A percentile compares a stretch with the other conserved stretches of the same genome.
phyloP scores from a whole-genome alignment of 92 coral and sea anemone species.

The Parazoanthus atlanticus region DNA sequence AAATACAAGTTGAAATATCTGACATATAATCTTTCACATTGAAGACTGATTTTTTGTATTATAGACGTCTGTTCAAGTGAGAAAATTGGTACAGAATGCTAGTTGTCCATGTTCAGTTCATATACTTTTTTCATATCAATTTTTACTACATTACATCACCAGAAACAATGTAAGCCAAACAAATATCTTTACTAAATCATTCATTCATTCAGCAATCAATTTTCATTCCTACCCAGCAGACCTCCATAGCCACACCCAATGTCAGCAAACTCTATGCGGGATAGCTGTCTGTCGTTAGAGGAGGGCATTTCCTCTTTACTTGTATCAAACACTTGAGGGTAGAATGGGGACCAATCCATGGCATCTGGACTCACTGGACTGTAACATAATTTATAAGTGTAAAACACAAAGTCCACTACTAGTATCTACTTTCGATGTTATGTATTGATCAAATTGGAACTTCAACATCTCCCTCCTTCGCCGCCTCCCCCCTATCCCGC shows the following conservation, averaged over 20 bases:
- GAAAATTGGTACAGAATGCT: no score
- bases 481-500: no score
- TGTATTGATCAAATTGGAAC: no score
- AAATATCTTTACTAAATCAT: neutral
- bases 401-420: no score
- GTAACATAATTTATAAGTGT: neutral
- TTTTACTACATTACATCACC: neutral
- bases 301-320: conserved; percentile 12
- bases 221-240: conserved; percentile 64
- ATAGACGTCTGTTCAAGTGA: no score
- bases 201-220: neutral
- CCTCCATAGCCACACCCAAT: conserved; percentile 99
- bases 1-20: no score
- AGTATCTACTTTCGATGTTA: no score
- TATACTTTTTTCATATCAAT: no score
- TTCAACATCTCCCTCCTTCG: no score
- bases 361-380: conserved; percentile 89
- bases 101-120: no score
- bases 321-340: conserved; percentile 67
- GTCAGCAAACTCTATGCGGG: conserved; percentile 90
- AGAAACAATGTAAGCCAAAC: neutral
- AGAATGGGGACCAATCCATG: conserved; percentile 91
- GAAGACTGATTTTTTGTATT: no score
- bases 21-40: no score
- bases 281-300: neutral